phyloP scores from a whole-genome alignment of 2,797 vertebrate genomes.

The Megalops cyprinoides region DNA sequence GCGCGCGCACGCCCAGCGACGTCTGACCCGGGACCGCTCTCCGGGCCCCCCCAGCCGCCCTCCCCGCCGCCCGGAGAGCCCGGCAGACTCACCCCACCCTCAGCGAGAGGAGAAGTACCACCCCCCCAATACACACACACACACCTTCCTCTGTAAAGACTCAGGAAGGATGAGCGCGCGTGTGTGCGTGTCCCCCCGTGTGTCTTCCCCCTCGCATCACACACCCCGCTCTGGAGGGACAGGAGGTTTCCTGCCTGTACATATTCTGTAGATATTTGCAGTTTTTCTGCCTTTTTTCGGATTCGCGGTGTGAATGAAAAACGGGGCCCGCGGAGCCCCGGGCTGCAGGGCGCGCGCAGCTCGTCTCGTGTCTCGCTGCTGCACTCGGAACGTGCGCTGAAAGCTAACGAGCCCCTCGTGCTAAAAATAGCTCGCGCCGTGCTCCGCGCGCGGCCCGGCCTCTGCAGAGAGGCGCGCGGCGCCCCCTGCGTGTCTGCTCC shows the following conservation, averaged over 20 bases:
- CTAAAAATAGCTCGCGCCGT: constrained; percentile 73
- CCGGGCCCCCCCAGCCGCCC: no score
- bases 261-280: constrained; percentile 56
- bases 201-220: constrained; percentile 47
- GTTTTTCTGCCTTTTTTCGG: constrained; percentile 53
- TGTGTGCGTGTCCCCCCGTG: no score
- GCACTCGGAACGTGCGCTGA: constrained; percentile 76
- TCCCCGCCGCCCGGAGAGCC: constrained; percentile 50
- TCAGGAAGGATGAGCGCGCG: constrained; percentile 1
- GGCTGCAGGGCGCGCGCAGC: background rate
- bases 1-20: constrained; percentile 92
- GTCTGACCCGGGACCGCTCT: constrained; percentile 81
- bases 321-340: background rate
- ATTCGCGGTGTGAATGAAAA: constrained; percentile 46
- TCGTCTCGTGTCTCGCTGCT: constrained; percentile 65
- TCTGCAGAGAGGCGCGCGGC: constrained; percentile 52
- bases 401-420: constrained; percentile 70
- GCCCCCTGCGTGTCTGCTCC: constrained; percentile 35
- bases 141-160: background rate
- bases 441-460: constrained; percentile 58
- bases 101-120: constrained; percentile 28
- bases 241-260: constrained; percentile 46
- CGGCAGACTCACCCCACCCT: constrained; percentile 50
- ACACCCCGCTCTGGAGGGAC: background rate
- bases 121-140: no score